These are phyloP conservation scores for Phenganax marumi DNA, from an alignment of 92 coral and sea anemone species.

Conservation along the genomic window DNA sequence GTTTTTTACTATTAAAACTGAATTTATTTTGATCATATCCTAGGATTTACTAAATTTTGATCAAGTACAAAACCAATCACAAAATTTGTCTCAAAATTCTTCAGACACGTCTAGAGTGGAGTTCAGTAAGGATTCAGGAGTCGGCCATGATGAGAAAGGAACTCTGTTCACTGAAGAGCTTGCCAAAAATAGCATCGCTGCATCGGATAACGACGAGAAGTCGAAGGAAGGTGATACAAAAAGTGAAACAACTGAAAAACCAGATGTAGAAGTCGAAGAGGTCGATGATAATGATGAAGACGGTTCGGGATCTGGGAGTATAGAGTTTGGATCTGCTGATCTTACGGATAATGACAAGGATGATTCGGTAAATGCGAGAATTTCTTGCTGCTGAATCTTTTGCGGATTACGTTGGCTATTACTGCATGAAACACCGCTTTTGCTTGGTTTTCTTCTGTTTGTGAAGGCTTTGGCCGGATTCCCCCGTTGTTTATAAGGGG, in stretches of 20 bases:
- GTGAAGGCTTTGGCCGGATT: too few species aligned
- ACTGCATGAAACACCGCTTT: too few species aligned
- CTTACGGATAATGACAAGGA: slow-evolving; percentile 28
- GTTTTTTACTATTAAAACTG: too few species aligned
- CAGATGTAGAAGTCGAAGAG: slow-evolving; percentile 16
- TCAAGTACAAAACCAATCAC: not conserved
- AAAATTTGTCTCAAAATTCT: not conserved
- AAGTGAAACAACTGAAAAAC: slow-evolving; percentile 26
- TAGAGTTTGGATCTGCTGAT: slow-evolving; percentile 42
- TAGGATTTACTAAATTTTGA: not conserved
- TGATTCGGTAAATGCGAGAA: slow-evolving; percentile 16
- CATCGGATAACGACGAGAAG: not conserved
- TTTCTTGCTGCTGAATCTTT: not conserved
- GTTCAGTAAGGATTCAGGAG: slow-evolving; percentile 29
- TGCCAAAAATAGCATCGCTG: slow-evolving; percentile 22
- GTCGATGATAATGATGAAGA: slow-evolving; percentile 14
- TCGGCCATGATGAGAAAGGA: slow-evolving; percentile 8
- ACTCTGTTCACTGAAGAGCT: slow-evolving; percentile 32
- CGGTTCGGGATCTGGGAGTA: slow-evolving; percentile 19
- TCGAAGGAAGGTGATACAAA: slow-evolving; percentile 29
- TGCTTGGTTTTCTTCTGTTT: too few species aligned
- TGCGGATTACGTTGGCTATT: too few species aligned
- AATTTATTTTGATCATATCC: too few species aligned
- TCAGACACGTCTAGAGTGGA: not conserved
- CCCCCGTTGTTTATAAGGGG: too few species aligned